Percentiles rank a stretch among this genome's conserved stretches.
Evolutionary conservation across 1,140 invertebrate species (phyloP).

Genomic region (Drosophila sp.): DNA sequence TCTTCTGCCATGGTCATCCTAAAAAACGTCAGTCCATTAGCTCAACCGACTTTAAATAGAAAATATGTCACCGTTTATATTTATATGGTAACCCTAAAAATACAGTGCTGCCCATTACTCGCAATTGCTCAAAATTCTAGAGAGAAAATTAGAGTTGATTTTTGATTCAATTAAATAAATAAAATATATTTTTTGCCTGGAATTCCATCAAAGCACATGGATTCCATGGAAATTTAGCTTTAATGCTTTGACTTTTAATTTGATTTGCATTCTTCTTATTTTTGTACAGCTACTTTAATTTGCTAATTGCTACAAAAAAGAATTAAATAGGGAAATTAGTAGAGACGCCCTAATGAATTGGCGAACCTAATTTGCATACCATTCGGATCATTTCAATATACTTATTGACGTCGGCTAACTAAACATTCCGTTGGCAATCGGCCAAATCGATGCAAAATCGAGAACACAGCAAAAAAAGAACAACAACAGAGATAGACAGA

Average conservation of each 20-base stretch:
- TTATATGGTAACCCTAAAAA: conserved; percentile 1
- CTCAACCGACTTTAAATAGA: too few species aligned
- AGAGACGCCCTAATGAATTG: conserved; percentile 42
- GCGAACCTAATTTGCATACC: conserved; percentile 43
- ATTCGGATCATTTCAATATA: conserved; percentile 72
- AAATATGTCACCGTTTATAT: too few species aligned
- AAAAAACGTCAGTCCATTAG: too few species aligned
- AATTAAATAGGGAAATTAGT: background rate
- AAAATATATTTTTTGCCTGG: too few species aligned
- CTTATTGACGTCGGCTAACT: conserved; percentile 64
- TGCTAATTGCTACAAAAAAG: conserved; percentile 14
- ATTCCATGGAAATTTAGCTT: background rate
- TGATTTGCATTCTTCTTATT: background rate
- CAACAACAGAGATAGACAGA: conserved; percentile 32
- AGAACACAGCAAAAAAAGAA: conserved; percentile 49
- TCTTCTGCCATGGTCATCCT: too few species aligned
- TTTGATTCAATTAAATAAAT: too few species aligned
- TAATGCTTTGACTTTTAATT: conserved; percentile 1
- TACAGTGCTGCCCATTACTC: background rate
- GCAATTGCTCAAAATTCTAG: background rate
- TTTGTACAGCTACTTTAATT: conserved; percentile 13
- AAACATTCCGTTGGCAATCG: conserved; percentile 67
- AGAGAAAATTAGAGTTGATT: too few species aligned
- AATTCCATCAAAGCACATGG: too few species aligned
- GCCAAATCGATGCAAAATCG: conserved; percentile 75